Evolutionary conservation across 2,113 vertebrate genomes (phyloP), one percentile per base, ranked within the genome.

Genomic region (Tragelaphus imberbis): DNA sequence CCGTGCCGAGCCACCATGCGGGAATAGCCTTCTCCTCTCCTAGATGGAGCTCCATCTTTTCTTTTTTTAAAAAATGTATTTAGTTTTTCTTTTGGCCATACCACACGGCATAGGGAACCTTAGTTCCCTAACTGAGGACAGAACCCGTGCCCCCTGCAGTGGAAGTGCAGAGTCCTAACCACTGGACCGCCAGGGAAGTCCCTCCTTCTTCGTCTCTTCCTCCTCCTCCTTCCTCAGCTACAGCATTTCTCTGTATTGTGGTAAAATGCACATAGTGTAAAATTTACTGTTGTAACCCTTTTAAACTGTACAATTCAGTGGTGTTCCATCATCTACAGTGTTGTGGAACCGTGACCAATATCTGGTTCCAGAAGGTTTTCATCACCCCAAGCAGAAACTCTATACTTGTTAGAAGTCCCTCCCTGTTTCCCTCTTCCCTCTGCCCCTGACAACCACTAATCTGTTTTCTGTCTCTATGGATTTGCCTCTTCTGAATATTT

Each of bases 1-100:
- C 28, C 2, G 1, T 16, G 40, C 56, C 3, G 56, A 59, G 53
- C 79, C 77, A 61, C 58, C 36, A 0, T 10, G 0, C 1, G 5
- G 55, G 19, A 7, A 11, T 2, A 3, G 28, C 87, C 36, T 7
- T 14, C 84, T 68, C 36, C 51, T 59, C 49, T 47, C 89, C 33
- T 7, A 11, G 21, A 33, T 15, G 16, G 44, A 21, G 28, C 93
- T 17, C 10, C 93, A 21, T 7, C 79, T 19, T 13, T 51, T 53
- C 23, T 28, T 47, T 27, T 27, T 44, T 44, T 44, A 0, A 7
- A 63, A 63, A 75, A 77, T 77, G 12, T 44, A 15, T 44, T 77
- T 44, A 44, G 23, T 77, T 77, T 77, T 77, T 44, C 71, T 44
- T 77, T 77, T 44, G 23, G 6, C 71, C 71, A 44, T 6, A 27